Conservation (phyloP, 2,888 invertebrate genomes). For the Melipona beecheii region DNA sequence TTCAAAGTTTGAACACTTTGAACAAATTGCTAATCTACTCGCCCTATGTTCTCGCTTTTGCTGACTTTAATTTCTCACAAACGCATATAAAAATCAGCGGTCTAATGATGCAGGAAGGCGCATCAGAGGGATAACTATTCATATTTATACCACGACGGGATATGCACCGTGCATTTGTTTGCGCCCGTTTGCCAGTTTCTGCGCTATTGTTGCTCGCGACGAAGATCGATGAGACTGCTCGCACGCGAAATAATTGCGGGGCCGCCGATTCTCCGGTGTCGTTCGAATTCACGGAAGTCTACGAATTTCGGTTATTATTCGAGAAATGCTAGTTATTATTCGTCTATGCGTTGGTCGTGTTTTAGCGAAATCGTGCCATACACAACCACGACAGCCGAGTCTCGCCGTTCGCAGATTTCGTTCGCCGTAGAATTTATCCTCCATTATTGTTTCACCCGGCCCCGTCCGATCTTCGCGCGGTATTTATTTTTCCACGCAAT, state of each 20-base stretch:
- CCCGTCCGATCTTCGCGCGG: too few species aligned
- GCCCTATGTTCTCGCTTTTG: too few species aligned
- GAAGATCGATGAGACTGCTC: slow-evolving; percentile 37
- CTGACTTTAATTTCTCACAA: too few species aligned
- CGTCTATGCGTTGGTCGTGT: neutral
- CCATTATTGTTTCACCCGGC: neutral
- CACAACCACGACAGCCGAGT: too few species aligned
- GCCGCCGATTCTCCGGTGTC: neutral
- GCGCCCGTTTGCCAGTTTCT: slow-evolving; percentile 25
- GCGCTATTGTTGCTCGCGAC: slow-evolving; percentile 20
- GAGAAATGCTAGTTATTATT: slow-evolving; percentile 28
- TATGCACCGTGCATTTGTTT: slow-evolving; percentile 18
- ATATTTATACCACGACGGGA: neutral
- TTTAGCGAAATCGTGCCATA: neutral
- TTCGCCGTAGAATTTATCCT: neutral
- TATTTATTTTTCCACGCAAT: neutral
- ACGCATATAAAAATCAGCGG: too few species aligned
- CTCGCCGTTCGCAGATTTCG: neutral
- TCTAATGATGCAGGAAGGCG: neutral
- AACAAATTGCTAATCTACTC: too few species aligned
- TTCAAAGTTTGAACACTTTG: too few species aligned
- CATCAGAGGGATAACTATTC: neutral
- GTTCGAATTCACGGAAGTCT: slow-evolving; percentile 12
- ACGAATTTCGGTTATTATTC: slow-evolving; percentile 17
- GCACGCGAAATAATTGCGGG: slow-evolving; percentile 2